A percentile compares a stretch with the other conserved stretches of the same genome.
phyloP scores from a whole-genome alignment of 2,888 invertebrate genomes.

The Dicyrtomina minuta region DNA sequence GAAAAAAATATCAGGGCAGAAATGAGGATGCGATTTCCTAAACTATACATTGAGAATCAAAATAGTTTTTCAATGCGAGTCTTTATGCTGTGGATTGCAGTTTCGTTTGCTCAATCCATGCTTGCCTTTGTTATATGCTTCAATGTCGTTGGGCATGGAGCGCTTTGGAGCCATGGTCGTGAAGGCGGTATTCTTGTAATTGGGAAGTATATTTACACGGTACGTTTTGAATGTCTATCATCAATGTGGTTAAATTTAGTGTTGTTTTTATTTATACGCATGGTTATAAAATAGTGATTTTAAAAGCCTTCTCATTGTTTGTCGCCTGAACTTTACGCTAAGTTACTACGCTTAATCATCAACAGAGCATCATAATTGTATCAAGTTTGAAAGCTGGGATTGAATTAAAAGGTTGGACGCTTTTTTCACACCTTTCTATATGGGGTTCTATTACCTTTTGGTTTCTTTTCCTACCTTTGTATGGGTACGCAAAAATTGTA shows the following conservation, averaged over 20 bases:
- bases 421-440: conserved; percentile 90
- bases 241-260: too few relatives aligned
- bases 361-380: conserved; percentile 96
- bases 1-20: conserved; percentile 94
- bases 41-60: conserved; percentile 76
- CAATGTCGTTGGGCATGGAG: conserved; percentile 69
- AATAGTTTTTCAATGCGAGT: conserved; percentile 81
- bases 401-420: conserved; percentile 92
- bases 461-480: conserved; percentile 86
- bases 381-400: conserved; percentile 98
- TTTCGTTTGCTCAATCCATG: conserved; percentile 90
- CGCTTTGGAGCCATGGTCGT: conserved; percentile 74
- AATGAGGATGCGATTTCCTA: conserved; percentile 73
- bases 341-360: too few relatives aligned
- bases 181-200: conserved; percentile 91
- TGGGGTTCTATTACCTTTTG: conserved; percentile 94
- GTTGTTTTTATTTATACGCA: too few relatives aligned
- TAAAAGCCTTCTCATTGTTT: too few relatives aligned
- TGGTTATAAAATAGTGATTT: too few relatives aligned
- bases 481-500: conserved; percentile 64
- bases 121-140: conserved; percentile 94
- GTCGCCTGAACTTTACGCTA: too few relatives aligned
- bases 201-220: conserved; percentile 95
- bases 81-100: conserved; percentile 96
- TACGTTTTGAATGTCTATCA: conserved; percentile 56